Evolutionary conservation across 2,113 vertebrate genomes (phyloP).

Genomic region (Craseonycteris thonglongyai): DNA sequence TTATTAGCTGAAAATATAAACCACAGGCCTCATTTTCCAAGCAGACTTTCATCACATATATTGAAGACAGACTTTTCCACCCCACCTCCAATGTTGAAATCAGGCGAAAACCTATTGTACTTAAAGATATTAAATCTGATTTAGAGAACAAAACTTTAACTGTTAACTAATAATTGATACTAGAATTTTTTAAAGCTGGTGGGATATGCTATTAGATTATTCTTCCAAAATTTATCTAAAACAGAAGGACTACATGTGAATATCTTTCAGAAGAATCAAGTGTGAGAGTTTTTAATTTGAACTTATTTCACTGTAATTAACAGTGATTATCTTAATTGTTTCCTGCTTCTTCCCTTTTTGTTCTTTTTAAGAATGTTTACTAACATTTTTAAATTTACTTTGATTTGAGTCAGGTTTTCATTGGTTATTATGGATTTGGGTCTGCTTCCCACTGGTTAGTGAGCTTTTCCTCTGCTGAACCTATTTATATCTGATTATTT

Average conservation of each 20-base stretch:
- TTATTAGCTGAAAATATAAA: not conserved
- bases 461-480: conserved; percentile 65
- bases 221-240: not conserved
- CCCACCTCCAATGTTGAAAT: not conserved
- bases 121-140: not conserved
- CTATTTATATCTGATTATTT: conserved; percentile 73
- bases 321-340: conserved; percentile 57
- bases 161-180: not conserved
- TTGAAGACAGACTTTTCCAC: not conserved
- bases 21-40: not conserved
- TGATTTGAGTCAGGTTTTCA: conserved; percentile 62
- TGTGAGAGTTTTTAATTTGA: not conserved
- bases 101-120: not conserved
- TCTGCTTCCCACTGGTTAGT: conserved; percentile 67
- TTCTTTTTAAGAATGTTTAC: conserved; percentile 36
- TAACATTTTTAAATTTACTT: conserved; percentile 67
- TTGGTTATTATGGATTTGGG: conserved; percentile 67
- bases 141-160: not conserved
- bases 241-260: not conserved
- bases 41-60: not conserved
- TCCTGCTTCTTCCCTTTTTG: conserved; percentile 14
- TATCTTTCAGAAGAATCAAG: not conserved
- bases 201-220: not conserved
- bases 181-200: not conserved
- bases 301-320: conserved; percentile 63